These are phyloP conservation scores for Amblyjoppa proteus DNA, from an alignment of 2,888 invertebrate species.

Conservation along the genomic window DNA sequence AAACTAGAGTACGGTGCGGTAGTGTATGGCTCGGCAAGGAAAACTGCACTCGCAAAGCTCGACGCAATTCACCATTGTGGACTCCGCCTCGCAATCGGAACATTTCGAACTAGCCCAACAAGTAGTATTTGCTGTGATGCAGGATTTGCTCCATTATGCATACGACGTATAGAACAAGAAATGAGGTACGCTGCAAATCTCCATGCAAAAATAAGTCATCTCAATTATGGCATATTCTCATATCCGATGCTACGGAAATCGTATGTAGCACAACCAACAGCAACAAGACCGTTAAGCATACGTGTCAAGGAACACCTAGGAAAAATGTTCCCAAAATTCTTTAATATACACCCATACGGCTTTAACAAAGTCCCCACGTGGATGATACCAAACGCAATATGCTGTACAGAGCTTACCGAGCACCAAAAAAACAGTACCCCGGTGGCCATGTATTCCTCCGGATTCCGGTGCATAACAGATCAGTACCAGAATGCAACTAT, in stretches of 20 bases:
- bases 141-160: slow-evolving; percentile 19
- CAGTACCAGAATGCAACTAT: neutral
- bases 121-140: slow-evolving; percentile 43
- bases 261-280: too few relatives aligned
- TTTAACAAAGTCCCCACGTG: neutral
- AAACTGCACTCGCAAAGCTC: slow-evolving; percentile 16
- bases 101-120: slow-evolving; percentile 56
- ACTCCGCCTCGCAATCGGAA: slow-evolving; percentile 50
- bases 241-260: neutral
- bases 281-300: too few relatives aligned
- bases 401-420: neutral
- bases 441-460: neutral
- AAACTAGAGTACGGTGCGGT: slow-evolving; percentile 61
- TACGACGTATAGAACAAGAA: slow-evolving; percentile 27
- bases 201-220: neutral
- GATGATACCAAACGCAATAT: neutral
- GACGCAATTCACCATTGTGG: slow-evolving; percentile 40
- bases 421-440: neutral
- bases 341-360: neutral
- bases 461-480: neutral
- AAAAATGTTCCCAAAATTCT: neutral
- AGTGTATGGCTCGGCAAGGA: slow-evolving; percentile 47
- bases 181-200: slow-evolving; percentile 26
- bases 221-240: neutral
- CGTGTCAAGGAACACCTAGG: neutral